These are phyloP conservation scores for Cephalopholis sonnerati DNA, from an alignment of 2,113 vertebrate genomes.

Conservation along the genomic window DNA sequence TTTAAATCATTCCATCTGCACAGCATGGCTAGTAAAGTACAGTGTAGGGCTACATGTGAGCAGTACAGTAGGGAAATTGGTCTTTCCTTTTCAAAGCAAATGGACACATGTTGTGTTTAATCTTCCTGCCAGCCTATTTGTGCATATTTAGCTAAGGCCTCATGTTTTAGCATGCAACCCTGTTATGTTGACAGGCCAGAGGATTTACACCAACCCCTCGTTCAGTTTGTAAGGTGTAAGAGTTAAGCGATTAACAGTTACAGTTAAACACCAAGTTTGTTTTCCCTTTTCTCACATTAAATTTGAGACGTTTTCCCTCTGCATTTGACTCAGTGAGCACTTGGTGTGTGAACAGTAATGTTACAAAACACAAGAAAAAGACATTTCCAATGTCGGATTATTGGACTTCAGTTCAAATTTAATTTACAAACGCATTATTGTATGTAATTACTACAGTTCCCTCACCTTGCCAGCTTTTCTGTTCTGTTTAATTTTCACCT, in stretches of 20 bases:
- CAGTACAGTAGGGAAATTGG: slow-evolving; percentile 5
- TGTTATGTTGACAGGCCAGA: neutral
- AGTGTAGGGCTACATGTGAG: neutral
- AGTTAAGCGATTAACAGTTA: neutral
- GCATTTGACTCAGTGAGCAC: slow-evolving; percentile 11
- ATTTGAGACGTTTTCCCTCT: neutral
- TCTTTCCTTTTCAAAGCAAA: neutral
- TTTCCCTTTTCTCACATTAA: neutral
- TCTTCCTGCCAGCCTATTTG: neutral
- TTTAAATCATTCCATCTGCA: slow-evolving; percentile 9
- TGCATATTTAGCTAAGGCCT: neutral
- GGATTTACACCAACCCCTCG: slow-evolving; percentile 3
- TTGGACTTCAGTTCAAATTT: neutral
- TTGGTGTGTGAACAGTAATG: slow-evolving; percentile 3
- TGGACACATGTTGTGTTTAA: neutral
- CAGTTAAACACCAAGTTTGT: neutral
- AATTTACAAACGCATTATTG: neutral
- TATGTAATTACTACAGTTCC: neutral
- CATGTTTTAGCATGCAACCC: neutral
- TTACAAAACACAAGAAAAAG: neutral
- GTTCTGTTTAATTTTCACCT: slow-evolving; percentile 47
- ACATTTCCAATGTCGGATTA: neutral
- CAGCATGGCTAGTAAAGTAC: neutral
- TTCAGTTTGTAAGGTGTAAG: neutral
- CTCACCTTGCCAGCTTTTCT: slow-evolving; percentile 12